Evolutionary conservation across 2,113 vertebrate species (phyloP).

Genomic region (Chloebia gouldiae): DNA sequence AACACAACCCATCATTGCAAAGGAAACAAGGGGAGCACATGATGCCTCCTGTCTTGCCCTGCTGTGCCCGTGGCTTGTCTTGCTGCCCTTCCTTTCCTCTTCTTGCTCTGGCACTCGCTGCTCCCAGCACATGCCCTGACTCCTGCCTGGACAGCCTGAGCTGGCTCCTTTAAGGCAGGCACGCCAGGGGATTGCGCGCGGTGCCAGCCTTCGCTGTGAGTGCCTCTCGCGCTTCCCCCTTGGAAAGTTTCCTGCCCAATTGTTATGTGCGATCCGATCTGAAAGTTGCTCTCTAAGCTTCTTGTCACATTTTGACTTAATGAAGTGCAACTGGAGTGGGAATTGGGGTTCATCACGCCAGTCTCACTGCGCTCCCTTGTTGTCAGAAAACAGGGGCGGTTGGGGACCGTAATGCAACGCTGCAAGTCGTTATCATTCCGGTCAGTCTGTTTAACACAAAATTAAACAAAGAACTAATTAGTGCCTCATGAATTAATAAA

Average conservation of each 20-base stretch:
- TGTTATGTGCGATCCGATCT: slow-evolving; percentile 99
- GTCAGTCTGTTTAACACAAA: slow-evolving; percentile 99
- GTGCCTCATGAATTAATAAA: slow-evolving; percentile 99
- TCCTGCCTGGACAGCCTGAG: not conserved
- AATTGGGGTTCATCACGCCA: slow-evolving; percentile 99
- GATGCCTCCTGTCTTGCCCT: not conserved
- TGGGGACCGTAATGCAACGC: slow-evolving; percentile 95
- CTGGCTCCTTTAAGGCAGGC: slow-evolving; percentile 47
- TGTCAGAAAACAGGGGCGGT: slow-evolving; percentile 99
- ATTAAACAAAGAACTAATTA: slow-evolving; percentile 99
- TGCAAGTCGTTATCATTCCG: slow-evolving; percentile 99
- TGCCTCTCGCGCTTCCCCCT: slow-evolving; percentile 62
- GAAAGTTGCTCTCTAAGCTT: slow-evolving; percentile 99
- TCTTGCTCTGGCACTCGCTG: not conserved
- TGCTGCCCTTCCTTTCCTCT: not conserved
- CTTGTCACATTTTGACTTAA: slow-evolving; percentile 99
- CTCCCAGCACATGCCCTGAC: not conserved
- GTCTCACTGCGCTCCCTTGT: slow-evolving; percentile 98
- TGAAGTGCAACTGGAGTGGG: slow-evolving; percentile 99
- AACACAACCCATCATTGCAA: not conserved
- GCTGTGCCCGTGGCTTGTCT: not conserved
- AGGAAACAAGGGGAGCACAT: not conserved
- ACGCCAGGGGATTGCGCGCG: not conserved
- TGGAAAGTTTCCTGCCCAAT: slow-evolving; percentile 94
- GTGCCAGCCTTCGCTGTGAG: slow-evolving; percentile 49